Conservation (phyloP, 1,140 invertebrate genomes). For the Dryas iulia region DNA sequence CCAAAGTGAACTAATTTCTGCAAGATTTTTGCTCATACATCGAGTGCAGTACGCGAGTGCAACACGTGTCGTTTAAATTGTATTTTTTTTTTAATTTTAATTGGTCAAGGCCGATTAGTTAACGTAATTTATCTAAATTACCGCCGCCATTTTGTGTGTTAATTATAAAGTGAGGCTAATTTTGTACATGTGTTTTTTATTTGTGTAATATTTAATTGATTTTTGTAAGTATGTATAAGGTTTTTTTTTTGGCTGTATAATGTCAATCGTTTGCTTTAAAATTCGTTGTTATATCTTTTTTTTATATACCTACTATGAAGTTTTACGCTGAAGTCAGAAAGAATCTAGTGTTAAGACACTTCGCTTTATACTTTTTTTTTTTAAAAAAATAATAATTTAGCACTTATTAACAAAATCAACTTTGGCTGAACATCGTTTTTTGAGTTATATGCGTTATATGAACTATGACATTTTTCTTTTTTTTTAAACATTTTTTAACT, state of each 20-base stretch:
- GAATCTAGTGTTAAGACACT: too few species aligned
- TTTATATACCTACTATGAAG: too few species aligned
- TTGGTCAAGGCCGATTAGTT: slow-evolving; percentile 17
- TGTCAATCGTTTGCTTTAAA: too few species aligned
- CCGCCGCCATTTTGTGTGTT: background rate
- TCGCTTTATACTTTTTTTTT: too few species aligned
- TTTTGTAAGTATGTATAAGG: background rate
- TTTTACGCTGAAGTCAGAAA: too few species aligned
- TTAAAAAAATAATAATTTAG: too few species aligned
- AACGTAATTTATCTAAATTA: background rate
- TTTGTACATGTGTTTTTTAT: background rate
- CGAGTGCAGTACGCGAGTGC: slow-evolving; percentile 26
- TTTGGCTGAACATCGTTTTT: too few species aligned
- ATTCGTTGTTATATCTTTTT: too few species aligned
- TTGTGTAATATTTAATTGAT: background rate
- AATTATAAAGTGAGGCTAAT: background rate
- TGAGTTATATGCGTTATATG: too few species aligned
- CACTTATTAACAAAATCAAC: too few species aligned
- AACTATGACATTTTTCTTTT: too few species aligned
- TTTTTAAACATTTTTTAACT: too few species aligned
- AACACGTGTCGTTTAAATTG: slow-evolving; percentile 39
- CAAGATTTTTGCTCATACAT: slow-evolving; percentile 35
- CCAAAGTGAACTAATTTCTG: background rate
- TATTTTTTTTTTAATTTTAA: slow-evolving; percentile 7
- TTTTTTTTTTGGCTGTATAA: background rate